These are phyloP conservation scores for Tuberolachnus salignus DNA, from an alignment of 2,888 invertebrate genomes.

Conservation along the genomic window DNA sequence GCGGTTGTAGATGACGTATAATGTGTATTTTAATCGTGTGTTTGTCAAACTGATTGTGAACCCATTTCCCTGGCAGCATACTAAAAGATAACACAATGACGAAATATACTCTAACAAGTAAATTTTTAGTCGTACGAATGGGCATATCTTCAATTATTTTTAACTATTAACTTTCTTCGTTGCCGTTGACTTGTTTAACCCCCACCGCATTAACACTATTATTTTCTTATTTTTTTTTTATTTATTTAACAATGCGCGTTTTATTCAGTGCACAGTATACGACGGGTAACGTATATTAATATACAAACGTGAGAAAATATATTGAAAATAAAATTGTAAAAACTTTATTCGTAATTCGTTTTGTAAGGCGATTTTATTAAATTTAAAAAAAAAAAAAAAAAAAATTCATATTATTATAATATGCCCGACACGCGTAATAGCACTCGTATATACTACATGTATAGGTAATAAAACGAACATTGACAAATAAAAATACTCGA, in stretches of 20 bases:
- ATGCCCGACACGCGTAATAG: no score
- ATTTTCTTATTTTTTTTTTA: neutral
- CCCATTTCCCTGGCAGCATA: neutral
- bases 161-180: neutral
- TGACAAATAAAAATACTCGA: neutral
- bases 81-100: slow-evolving; percentile 1
- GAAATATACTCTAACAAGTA: slow-evolving; percentile 1
- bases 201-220: no score
- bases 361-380: no score
- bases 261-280: no score
- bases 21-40: neutral
- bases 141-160: neutral
- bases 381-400: no score
- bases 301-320: no score
- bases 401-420: neutral
- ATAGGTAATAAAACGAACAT: neutral
- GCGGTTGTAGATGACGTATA: neutral
- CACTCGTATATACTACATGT: no score
- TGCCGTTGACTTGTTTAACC: neutral
- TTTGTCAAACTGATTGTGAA: slow-evolving; percentile 23
- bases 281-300: no score
- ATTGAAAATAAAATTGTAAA: no score
- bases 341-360: no score
- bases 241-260: neutral
- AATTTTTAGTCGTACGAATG: neutral